These are phyloP conservation scores for Hesperia comma DNA, from an alignment of 2,888 invertebrate species.

Conservation along the genomic window DNA sequence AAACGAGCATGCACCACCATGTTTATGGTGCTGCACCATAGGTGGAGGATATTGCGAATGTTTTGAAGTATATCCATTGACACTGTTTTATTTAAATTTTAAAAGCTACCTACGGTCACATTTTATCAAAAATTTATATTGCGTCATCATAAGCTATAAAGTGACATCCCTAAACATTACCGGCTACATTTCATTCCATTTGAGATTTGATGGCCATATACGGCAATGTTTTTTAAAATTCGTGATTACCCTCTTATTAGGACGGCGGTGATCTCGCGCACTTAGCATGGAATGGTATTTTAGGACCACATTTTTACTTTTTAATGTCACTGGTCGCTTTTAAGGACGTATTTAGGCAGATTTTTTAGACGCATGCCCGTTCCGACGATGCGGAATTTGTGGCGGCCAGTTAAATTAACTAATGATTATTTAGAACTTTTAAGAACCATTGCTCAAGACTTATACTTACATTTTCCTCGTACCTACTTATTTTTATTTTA, in stretches of 20 bases:
- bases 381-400: constrained; percentile 19
- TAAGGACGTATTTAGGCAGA: constrained; percentile 25
- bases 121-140: background rate
- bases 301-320: constrained; percentile 30
- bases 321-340: constrained; percentile 21
- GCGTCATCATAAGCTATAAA: background rate
- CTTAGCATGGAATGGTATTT: constrained; percentile 22
- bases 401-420: constrained; percentile 13
- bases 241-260: constrained; percentile 43
- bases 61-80: too few species aligned
- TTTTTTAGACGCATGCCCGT: constrained; percentile 26
- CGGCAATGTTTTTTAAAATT: constrained; percentile 39
- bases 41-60: too few species aligned
- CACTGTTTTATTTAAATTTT: too few species aligned
- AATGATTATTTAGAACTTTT: constrained; percentile 8
- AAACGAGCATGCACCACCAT: too few species aligned
- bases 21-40: too few species aligned
- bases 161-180: constrained; percentile 15
- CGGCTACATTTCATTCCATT: constrained; percentile 22
- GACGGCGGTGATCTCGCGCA: constrained; percentile 10
- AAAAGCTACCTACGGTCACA: too few species aligned
- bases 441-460: background rate
- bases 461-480: background rate
- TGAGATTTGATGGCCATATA: constrained; percentile 32
- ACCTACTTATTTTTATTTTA: too few species aligned